A percentile compares a stretch with the other conserved stretches of the same genome.
These are phyloP conservation scores for Priocnemis perturbator DNA, from an alignment of 2,888 invertebrate species.

Conservation along the genomic window DNA sequence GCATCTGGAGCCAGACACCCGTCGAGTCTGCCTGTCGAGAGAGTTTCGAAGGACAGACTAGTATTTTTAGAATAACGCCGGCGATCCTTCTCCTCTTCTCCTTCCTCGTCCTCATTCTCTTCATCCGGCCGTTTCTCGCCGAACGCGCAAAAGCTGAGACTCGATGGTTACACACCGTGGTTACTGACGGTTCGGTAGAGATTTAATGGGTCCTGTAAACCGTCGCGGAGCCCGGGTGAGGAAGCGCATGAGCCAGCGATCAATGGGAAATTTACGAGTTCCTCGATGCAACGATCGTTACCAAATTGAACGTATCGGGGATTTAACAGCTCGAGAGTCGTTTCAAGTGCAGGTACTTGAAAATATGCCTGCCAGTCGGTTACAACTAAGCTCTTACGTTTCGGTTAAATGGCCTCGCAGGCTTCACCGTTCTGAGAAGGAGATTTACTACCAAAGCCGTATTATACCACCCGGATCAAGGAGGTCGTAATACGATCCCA, in stretches of 20 bases:
- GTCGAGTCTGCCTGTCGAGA: constrained; percentile 1
- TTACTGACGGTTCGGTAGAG: no score
- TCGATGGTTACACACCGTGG: background rate
- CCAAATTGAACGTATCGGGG: no score
- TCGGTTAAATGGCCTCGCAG: constrained; percentile 1
- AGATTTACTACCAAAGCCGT: no score
- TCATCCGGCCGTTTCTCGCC: background rate
- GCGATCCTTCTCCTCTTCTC: constrained; percentile 1
- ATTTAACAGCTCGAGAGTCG: background rate
- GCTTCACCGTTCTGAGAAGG: no score
- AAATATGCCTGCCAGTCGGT: background rate
- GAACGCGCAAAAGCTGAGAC: background rate
- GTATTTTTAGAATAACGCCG: constrained; percentile 2
- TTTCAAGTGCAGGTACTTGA: constrained; percentile 1
- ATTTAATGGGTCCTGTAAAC: no score
- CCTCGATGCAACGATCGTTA: no score
- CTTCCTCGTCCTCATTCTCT: background rate
- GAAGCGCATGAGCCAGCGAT: no score
- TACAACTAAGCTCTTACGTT: background rate
- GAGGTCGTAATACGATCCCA: no score
- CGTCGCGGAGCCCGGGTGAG: no score
- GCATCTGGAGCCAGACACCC: constrained; percentile 2
- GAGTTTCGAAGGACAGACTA: background rate
- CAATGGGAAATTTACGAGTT: no score
- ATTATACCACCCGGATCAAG: no score